phyloP scores from a whole-genome alignment of 2,888 invertebrate genomes.

The Cheilosia pagana region DNA sequence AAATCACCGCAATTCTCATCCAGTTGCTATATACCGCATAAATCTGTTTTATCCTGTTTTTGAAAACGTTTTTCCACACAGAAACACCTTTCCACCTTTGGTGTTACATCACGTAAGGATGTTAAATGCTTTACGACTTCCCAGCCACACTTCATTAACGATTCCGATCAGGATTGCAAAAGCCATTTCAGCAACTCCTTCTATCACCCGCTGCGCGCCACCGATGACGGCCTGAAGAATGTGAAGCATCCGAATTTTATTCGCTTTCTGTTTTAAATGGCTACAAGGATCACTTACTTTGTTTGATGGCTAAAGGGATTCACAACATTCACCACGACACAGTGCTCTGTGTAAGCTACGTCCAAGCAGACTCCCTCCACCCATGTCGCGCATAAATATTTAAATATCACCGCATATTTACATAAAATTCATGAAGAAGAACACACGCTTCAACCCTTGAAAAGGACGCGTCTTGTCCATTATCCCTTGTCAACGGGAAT shows the following conservation, averaged over 20 bases:
- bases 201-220: background rate
- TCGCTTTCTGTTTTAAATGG: constrained; percentile 34
- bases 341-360: constrained; percentile 6
- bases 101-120: constrained; percentile 54
- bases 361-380: background rate
- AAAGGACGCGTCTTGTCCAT: constrained; percentile 37
- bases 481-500: constrained; percentile 59
- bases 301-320: constrained; percentile 38
- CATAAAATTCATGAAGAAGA: constrained; percentile 64
- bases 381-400: constrained; percentile 59
- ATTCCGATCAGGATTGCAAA: constrained; percentile 56
- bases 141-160: constrained; percentile 63
- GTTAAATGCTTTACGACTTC: constrained; percentile 65
- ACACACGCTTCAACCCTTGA: constrained; percentile 32
- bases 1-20: constrained; percentile 38
- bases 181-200: constrained; percentile 7
- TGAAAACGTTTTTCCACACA: constrained; percentile 32
- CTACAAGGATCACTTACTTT: constrained; percentile 65
- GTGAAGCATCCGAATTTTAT: constrained; percentile 57
- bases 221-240: constrained; percentile 46
- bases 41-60: background rate
- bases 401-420: constrained; percentile 68
- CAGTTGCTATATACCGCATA: constrained; percentile 5
- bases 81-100: constrained; percentile 19
- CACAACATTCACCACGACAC: constrained; percentile 13